Base-by-base conservation (phyloP, 2,888 invertebrate genomes). In the Emesis furor region DNA sequence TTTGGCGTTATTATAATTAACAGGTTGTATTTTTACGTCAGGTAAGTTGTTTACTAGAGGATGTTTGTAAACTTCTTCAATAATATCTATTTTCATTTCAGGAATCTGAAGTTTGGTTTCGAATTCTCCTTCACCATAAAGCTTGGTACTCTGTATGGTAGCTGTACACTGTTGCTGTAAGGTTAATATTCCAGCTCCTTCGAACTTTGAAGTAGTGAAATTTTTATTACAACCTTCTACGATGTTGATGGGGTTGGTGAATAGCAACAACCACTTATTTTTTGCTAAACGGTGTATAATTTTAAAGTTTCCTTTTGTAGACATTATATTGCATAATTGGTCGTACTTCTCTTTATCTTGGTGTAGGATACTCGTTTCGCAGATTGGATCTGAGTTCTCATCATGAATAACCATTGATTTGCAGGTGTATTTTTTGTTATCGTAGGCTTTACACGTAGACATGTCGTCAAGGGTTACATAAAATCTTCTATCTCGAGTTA, bases 381-480 rank as follows among this genome's bases (percentile, higher is more conserved):
- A 73, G n/a, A 46, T 8, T 4, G 73, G 62, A 10, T 73, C 73
- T 35, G 73, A 59, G 12, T 12, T 37, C 24, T 73, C 73, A 37
- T 62, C 73, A 14, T 62, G 51, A 5, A 73, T 24, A 1, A 73
- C n/a, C 10, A 55, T 10, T 1, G 65, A 65, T 32, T 62, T 62
- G 62, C 62, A 62, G 3, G 7, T 30, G 1, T 62, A 12, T 14
- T 3, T 12, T 14, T 14, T 65, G 10, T 3, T 65, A 24, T 32
- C 65, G 24, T 65, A 65, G 14, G 2, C 12, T 14, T 65, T 65
- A 17, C 73, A 73, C 5, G 24, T 73, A 8, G 55, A 55, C 17
- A 73, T 37, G 17, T 73, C 59, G 32, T 73, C 73, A 32, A 35
- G 30, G 35, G 73, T 35, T n/a, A 73, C 14, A n/a, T 73, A 72